Evolutionary conservation across 2,113 vertebrate genomes (phyloP).

Genomic region (Paracanthobrama guichenoti): DNA sequence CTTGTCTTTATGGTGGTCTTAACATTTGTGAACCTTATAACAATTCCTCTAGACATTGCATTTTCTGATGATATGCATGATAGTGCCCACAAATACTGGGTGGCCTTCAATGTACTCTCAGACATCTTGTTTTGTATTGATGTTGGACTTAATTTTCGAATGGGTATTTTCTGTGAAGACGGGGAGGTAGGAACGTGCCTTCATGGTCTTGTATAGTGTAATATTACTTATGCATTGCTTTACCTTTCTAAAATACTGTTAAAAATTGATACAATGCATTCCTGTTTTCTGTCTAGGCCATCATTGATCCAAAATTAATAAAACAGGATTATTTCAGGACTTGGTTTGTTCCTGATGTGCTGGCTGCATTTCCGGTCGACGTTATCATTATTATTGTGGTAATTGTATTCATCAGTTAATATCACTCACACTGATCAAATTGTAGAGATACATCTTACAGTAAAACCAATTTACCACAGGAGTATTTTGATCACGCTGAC

Average conservation of each 20-base stretch:
- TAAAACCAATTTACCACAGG: constrained; percentile 53
- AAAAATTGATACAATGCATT: background rate
- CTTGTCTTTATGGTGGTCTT: constrained; percentile 54
- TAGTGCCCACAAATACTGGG: constrained; percentile 14
- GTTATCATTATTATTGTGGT: constrained; percentile 75
- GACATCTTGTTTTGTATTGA: constrained; percentile 55
- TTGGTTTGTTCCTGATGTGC: constrained; percentile 76
- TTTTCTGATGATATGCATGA: constrained; percentile 47
- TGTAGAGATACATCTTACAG: background rate
- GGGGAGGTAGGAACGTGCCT: constrained; percentile 47
- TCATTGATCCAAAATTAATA: constrained; percentile 75
- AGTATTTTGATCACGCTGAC: constrained; percentile 65
- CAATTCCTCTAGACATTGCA: constrained; percentile 57
- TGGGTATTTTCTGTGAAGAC: constrained; percentile 51
- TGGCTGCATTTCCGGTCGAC: constrained; percentile 77
- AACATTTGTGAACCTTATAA: constrained; percentile 54
- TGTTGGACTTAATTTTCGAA: constrained; percentile 54
- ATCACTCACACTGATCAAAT: background rate
- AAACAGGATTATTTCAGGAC: constrained; percentile 72
- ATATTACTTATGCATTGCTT: background rate
- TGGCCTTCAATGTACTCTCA: constrained; percentile 55
- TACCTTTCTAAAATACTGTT: background rate
- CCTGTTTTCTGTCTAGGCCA: constrained; percentile 62
- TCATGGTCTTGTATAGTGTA: background rate
- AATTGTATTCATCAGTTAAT: constrained; percentile 33